These are phyloP conservation scores for Siniperca scherzeri DNA, from an alignment of 2,797 vertebrate genomes.

Conservation along the genomic window DNA sequence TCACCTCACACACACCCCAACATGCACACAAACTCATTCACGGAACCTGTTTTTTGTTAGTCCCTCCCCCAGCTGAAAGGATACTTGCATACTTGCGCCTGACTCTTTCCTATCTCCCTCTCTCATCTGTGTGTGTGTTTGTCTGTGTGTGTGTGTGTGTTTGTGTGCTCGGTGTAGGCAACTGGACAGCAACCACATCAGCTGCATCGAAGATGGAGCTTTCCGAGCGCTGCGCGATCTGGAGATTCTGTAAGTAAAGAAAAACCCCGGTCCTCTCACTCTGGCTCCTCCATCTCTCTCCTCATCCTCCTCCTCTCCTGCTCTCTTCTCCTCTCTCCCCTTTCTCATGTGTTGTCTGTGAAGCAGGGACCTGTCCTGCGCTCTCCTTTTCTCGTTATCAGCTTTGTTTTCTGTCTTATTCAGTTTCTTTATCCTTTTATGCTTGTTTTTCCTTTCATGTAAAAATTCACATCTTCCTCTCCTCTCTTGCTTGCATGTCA, in stretches of 20 bases:
- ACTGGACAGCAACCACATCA: slow-evolving; percentile 99
- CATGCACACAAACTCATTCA: slow-evolving; percentile 61
- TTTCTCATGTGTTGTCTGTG: slow-evolving; percentile 62
- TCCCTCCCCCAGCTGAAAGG: slow-evolving; percentile 76
- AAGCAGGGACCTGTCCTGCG: slow-evolving; percentile 64
- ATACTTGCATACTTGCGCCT: slow-evolving; percentile 78
- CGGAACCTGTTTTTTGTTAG: slow-evolving; percentile 62
- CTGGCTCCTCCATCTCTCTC: slow-evolving; percentile 46
- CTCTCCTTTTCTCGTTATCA: slow-evolving; percentile 43
- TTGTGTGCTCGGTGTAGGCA: slow-evolving; percentile 89
- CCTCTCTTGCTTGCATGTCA: slow-evolving; percentile 31
- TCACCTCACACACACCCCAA: slow-evolving; percentile 63
- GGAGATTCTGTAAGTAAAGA: slow-evolving; percentile 98
- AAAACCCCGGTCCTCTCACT: slow-evolving; percentile 63
- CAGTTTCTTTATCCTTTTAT: slow-evolving; percentile 27
- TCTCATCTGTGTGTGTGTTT: slow-evolving; percentile 70
- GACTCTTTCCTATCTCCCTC: slow-evolving; percentile 85
- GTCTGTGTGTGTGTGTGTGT: slow-evolving; percentile 49
- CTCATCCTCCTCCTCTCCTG: slow-evolving; percentile 36
- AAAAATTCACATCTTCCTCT: slow-evolving; percentile 17
- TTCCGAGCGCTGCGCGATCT: slow-evolving; percentile 98
- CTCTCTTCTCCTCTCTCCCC: slow-evolving; percentile 46
- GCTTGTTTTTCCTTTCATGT: slow-evolving; percentile 22
- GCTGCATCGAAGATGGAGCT: slow-evolving; percentile 99
- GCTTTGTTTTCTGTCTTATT: slow-evolving; percentile 39